phyloP scores from a whole-genome alignment of 2,797 vertebrate genomes.

The Cottoperca gobio region DNA sequence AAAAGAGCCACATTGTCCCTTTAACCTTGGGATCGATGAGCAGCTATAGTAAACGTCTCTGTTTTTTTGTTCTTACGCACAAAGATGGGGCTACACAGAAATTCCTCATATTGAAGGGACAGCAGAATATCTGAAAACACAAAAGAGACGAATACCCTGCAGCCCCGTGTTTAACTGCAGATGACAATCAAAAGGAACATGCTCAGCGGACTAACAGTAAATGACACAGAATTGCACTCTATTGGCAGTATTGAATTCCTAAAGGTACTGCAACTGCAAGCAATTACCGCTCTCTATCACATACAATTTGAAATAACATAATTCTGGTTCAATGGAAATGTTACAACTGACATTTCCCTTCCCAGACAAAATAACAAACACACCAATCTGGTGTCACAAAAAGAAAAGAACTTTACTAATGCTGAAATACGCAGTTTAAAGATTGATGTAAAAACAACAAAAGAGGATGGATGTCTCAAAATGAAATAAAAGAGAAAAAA shows the following conservation, averaged over 20 bases:
- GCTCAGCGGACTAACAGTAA: constrained; percentile 62
- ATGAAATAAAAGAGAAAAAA: constrained; percentile 20
- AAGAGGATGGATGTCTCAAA: not conserved
- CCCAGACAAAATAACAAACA: constrained; percentile 26
- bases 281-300: constrained; percentile 72
- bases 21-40: constrained; percentile 55
- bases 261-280: constrained; percentile 61
- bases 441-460: not conserved
- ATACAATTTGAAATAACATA: constrained; percentile 71
- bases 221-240: constrained; percentile 70
- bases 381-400: constrained; percentile 3
- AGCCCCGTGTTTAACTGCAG: constrained; percentile 59
- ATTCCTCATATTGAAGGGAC: constrained; percentile 46
- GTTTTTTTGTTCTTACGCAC: constrained; percentile 23
- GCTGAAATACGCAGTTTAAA: not conserved
- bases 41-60: constrained; percentile 25
- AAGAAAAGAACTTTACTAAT: not conserved
- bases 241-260: constrained; percentile 76
- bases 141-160: constrained; percentile 44
- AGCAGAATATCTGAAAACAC: constrained; percentile 41
- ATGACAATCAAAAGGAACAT: constrained; percentile 73
- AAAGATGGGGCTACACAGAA: constrained; percentile 21
- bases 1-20: constrained; percentile 40
- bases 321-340: constrained; percentile 65
- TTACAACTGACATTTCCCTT: constrained; percentile 64